Base-by-base conservation (phyloP, 2,797 vertebrate genomes). In the Alca torda region DNA sequence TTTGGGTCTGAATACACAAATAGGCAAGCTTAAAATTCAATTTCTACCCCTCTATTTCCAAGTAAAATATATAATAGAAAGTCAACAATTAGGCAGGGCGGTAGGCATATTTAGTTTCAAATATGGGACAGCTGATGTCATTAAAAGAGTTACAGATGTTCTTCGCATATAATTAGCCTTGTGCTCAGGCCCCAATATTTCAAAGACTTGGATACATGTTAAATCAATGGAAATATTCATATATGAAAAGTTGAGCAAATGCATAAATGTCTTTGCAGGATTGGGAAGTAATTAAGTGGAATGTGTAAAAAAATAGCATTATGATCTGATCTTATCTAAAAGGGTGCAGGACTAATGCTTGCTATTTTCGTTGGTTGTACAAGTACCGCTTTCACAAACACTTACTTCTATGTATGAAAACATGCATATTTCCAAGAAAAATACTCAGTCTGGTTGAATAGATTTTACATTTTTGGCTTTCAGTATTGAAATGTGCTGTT, bases 131-230 rank as follows among this genome's bases (percentile, higher is more conserved):
- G 70, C 13, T 68, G 65, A 87, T 92, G 54, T 69, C 50, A 67
- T 90, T 67, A 87, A 88, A 56, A 76, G 73, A 67, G 60, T 88
- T 94, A 90, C 45, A 96, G 94, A 94, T 84, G 43, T 6, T 91
- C 31, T 94, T 94, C 92, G 89, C 46, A 39, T 86, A 51, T 79
- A 78, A 94, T 94, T 96, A 95, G 69, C 59, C 46, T 92, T 82
- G 87, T 94, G 70, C 54, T 94, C 24, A 80, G 77, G 30, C 48
- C 51, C 41, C 92, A 86, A 74, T 84, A 69, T 91, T 91, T 91
- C 82, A 70, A 90, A 89, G 37, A n/a, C 63, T 94, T 94, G 79
- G 73, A 76, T 73, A 45, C 59, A 25, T 67, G 28, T 89, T 95
- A 92, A 81, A 94, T 90, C 31, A 78, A 37, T 3, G n/a, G 77